Evolutionary conservation across 2,113 vertebrate species (phyloP).

Genomic region (Brienomyrus brachyistius): DNA sequence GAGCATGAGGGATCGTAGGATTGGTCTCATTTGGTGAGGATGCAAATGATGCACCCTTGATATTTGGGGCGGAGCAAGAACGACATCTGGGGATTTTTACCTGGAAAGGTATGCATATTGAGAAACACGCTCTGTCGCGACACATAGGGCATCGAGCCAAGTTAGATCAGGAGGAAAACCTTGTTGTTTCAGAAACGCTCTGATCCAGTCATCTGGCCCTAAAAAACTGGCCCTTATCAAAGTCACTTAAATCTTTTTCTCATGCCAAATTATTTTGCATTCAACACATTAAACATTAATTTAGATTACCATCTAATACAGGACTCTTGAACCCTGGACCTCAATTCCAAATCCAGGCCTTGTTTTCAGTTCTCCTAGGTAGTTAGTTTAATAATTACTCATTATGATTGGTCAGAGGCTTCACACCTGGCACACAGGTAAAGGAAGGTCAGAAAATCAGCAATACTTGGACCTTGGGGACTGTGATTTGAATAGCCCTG

Average conservation of each 20-base stretch:
- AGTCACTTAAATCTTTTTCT: too few species aligned
- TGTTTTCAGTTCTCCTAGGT: too few species aligned
- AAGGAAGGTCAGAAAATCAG: background rate
- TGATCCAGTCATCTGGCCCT: too few species aligned
- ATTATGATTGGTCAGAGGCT: background rate
- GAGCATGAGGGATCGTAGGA: background rate
- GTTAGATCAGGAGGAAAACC: background rate
- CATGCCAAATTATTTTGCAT: too few species aligned
- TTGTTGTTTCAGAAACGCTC: too few species aligned
- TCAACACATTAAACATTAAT: too few species aligned
- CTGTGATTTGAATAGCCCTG: background rate
- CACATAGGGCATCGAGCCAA: background rate
- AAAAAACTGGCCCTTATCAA: too few species aligned
- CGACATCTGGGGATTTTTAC: background rate
- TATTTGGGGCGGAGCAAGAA: background rate
- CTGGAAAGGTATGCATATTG: background rate
- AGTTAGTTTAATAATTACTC: background rate
- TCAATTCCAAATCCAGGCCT: too few species aligned
- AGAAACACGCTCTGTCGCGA: background rate
- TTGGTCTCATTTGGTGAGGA: background rate
- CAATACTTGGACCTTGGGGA: background rate
- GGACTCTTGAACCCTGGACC: too few species aligned
- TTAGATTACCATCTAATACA: too few species aligned
- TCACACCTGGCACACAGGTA: background rate
- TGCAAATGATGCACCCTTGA: background rate